Evolutionary conservation across 2,888 invertebrate species (phyloP).

Genomic region (Phyto melanocephala): DNA sequence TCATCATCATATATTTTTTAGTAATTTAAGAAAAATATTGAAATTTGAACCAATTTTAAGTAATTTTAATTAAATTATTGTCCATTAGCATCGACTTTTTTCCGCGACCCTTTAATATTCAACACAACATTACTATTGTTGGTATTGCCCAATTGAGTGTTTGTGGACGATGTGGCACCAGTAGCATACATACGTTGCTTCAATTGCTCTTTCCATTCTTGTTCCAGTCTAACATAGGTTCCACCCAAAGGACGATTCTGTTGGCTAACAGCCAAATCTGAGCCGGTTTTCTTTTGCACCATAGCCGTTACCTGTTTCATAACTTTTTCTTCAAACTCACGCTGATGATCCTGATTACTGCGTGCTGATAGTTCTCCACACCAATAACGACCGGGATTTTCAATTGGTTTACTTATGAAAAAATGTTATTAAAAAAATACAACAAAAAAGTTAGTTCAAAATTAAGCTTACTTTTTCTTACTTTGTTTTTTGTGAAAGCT

Average conservation of each 20-base stretch:
- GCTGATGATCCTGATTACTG: conserved; percentile 92
- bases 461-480: conserved; percentile 34
- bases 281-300: conserved; percentile 76
- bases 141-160: not conserved
- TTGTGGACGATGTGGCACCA: conserved; percentile 7
- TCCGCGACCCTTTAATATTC: conserved; percentile 44
- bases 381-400: conserved; percentile 84
- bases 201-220: conserved; percentile 85
- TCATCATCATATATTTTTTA: too few species aligned
- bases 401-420: conserved; percentile 60
- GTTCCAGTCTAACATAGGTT: conserved; percentile 86
- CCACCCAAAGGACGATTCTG: conserved; percentile 81
- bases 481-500: conserved; percentile 39
- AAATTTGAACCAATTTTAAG: too few species aligned
- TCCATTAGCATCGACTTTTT: conserved; percentile 26
- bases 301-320: conserved; percentile 80
- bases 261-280: conserved; percentile 71
- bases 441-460: not conserved
- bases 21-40: too few species aligned
- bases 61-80: not conserved
- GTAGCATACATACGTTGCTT: conserved; percentile 69
- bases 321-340: conserved; percentile 89
- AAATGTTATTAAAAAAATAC: not conserved
- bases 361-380: conserved; percentile 87
- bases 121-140: conserved; percentile 16